Evolutionary conservation across 2,888 invertebrate species (phyloP).

Genomic region (Lamproptera curius): DNA sequence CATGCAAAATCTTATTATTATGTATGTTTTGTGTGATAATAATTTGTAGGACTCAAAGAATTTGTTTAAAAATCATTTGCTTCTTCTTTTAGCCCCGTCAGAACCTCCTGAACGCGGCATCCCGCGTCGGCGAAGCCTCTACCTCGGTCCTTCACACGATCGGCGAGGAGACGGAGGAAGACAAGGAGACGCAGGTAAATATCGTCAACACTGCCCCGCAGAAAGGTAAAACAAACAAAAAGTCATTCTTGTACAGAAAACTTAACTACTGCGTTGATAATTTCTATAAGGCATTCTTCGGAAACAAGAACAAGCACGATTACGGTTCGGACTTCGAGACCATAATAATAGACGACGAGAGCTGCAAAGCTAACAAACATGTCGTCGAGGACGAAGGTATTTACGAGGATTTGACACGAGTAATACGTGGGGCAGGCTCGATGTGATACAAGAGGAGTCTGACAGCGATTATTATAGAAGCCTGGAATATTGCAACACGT

Average conservation of each 20-base stretch:
- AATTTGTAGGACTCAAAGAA: no score
- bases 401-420: conserved; percentile 60
- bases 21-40: no score
- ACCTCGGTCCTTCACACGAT: conserved; percentile 95
- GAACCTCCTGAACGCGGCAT: conserved; percentile 95
- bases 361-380: conserved; percentile 28
- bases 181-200: conserved; percentile 85
- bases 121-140: conserved; percentile 97
- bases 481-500: conserved; percentile 58
- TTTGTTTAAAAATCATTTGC: neutral
- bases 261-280: conserved; percentile 71
- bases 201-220: conserved; percentile 22
- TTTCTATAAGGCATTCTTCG: conserved; percentile 69
- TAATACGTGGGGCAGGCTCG: conserved; percentile 50
- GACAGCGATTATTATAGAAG: conserved; percentile 72
- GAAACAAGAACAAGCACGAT: conserved; percentile 41
- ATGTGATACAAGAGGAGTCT: conserved; percentile 68
- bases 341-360: conserved; percentile 27
- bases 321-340: conserved; percentile 48
- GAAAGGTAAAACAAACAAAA: conserved; percentile 37
- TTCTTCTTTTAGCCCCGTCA: conserved; percentile 85
- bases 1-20: no score
- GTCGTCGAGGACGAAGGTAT: conserved; percentile 53
- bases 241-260: conserved; percentile 64
- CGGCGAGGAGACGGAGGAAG: conserved; percentile 92